Evolutionary conservation across 1,140 invertebrate species (phyloP).

Genomic region (Nasonia longicornis): DNA sequence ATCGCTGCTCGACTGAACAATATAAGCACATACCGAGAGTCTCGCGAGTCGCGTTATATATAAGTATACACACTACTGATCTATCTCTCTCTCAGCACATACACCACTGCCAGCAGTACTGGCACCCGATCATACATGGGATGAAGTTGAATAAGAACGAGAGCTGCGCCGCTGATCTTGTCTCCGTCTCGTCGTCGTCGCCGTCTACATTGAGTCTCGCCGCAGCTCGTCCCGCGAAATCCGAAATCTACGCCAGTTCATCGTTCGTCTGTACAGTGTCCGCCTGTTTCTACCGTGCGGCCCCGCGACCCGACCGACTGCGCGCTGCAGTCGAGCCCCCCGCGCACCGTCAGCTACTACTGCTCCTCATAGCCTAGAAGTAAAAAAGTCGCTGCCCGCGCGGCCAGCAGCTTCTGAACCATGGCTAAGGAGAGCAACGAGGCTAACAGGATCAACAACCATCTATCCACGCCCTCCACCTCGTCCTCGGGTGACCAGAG

Average conservation of each 20-base stretch:
- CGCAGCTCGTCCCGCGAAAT: not conserved
- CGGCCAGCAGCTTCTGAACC: not conserved
- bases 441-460: not conserved
- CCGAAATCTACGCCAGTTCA: not conserved
- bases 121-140: not conserved
- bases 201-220: not conserved
- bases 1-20: no score
- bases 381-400: not conserved
- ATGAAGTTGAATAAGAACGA: not conserved
- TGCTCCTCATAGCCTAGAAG: not conserved
- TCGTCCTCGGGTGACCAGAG: slow-evolving; percentile 9
- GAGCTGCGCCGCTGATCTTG: not conserved
- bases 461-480: slow-evolving; percentile 22
- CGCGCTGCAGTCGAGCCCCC: not conserved
- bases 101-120: not conserved
- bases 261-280: not conserved
- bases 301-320: not conserved
- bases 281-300: not conserved
- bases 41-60: no score
- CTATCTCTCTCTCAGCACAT: not conserved
- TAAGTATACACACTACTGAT: not conserved
- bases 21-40: no score
- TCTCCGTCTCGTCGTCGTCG: not conserved
- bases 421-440: slow-evolving; percentile 43
- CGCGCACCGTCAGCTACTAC: not conserved